Evolutionary conservation across 2,888 invertebrate genomes (phyloP).

Genomic region (Xanthorhoe designata): DNA sequence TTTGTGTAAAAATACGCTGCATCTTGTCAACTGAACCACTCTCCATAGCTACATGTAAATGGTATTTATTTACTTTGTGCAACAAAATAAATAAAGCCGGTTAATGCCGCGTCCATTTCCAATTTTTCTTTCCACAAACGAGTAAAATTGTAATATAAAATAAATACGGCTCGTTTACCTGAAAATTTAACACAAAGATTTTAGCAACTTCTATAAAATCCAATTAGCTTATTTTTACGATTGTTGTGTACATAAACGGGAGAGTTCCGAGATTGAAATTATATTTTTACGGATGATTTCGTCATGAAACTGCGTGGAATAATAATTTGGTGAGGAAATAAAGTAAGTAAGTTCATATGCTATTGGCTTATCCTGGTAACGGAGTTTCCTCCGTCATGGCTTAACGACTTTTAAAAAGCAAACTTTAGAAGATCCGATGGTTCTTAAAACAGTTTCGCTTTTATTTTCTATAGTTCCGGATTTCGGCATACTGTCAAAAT

Average conservation of each 20-base stretch:
- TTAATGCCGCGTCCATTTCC: slow-evolving; percentile 15
- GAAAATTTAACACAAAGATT: slow-evolving; percentile 40
- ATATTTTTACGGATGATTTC: slow-evolving; percentile 11
- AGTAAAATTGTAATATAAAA: slow-evolving; percentile 32
- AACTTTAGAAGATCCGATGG: no score
- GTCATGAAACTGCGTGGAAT: background rate
- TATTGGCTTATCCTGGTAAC: no score
- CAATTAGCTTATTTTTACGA: slow-evolving; percentile 43
- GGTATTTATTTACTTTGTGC: slow-evolving; percentile 14
- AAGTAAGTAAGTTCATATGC: no score
- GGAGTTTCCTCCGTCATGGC: no score
- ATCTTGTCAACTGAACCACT: background rate
- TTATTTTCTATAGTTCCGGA: no score
- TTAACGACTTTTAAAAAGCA: no score
- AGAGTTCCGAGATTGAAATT: slow-evolving; percentile 12
- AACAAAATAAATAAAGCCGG: slow-evolving; percentile 22
- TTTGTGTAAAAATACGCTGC: background rate
- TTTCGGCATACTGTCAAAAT: no score
- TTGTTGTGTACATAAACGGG: slow-evolving; percentile 24
- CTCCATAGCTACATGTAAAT: slow-evolving; percentile 1
- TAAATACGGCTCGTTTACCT: slow-evolving; percentile 41
- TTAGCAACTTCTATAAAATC: slow-evolving; percentile 33
- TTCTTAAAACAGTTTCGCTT: no score
- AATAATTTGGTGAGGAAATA: no score
- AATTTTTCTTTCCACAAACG: slow-evolving; percentile 25